Conservation (phyloP, 2,888 invertebrate species). For the Tridacna gigas region DNA sequence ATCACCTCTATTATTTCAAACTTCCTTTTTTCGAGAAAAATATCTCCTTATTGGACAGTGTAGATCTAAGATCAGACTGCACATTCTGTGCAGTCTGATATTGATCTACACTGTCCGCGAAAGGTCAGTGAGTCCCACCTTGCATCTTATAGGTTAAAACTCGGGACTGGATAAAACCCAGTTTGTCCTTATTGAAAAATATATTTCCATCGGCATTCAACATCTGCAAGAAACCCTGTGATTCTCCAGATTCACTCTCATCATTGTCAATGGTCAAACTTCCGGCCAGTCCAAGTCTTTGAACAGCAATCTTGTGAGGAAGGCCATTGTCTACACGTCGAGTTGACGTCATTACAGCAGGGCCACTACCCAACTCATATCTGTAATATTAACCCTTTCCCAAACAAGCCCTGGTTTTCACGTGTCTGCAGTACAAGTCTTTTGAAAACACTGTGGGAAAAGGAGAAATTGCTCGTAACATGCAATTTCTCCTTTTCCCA, state of each 20-base stretch:
- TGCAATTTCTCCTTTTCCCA: background rate
- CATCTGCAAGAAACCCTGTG: constrained; percentile 85
- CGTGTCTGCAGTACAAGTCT: background rate
- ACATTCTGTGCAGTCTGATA: no score
- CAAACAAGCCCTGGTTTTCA: no score
- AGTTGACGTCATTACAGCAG: constrained; percentile 89
- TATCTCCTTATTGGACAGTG: background rate
- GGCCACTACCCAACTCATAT: constrained; percentile 94
- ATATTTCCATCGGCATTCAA: constrained; percentile 93
- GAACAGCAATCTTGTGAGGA: constrained; percentile 90
- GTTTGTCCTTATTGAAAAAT: constrained; percentile 89
- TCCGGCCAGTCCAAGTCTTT: constrained; percentile 75
- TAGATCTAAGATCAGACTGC: no score
- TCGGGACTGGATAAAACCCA: no score
- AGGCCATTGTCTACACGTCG: constrained; percentile 91
- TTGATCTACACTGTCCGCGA: no score
- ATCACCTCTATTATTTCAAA: no score
- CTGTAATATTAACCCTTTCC: no score
- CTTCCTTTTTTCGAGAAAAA: no score
- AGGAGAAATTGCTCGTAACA: background rate
- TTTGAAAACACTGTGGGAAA: background rate
- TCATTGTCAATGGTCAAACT: constrained; percentile 84
- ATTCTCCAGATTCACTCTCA: constrained; percentile 89
- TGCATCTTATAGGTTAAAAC: no score
- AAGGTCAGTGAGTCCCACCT: no score